phyloP scores from a whole-genome alignment of 2,888 invertebrate species.

The Drosophila subsilvestris region DNA sequence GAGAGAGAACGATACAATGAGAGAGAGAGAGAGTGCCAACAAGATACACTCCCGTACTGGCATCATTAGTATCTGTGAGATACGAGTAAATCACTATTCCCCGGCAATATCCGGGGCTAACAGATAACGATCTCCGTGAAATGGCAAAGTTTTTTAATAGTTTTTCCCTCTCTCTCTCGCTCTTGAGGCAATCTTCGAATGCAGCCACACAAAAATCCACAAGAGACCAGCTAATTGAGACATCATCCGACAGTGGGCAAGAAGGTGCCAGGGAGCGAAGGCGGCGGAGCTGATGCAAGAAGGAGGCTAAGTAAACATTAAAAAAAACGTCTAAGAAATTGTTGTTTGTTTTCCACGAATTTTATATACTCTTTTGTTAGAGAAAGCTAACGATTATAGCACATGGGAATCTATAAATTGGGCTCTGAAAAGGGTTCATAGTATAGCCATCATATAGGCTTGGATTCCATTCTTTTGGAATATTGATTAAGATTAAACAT shows the following conservation, averaged over 20 bases:
- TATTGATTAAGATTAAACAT: conserved; percentile 12
- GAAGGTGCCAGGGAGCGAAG: not conserved
- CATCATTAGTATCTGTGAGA: conserved; percentile 38
- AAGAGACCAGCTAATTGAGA: conserved; percentile 70
- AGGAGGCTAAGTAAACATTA: conserved; percentile 56
- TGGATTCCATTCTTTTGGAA: not conserved
- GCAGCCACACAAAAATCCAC: conserved; percentile 54
- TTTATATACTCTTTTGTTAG: not conserved
- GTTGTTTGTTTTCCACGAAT: not conserved
- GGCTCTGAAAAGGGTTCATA: not conserved
- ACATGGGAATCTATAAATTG: not conserved
- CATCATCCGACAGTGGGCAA: conserved; percentile 50
- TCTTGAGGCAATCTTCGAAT: conserved; percentile 26
- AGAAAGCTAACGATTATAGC: not conserved
- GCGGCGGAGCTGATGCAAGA: conserved; percentile 2
- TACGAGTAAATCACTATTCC: conserved; percentile 35
- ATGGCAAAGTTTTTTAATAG: conserved; percentile 39
- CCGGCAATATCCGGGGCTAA: conserved; percentile 37
- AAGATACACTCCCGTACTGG: not conserved
- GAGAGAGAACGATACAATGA: conserved; percentile 16
- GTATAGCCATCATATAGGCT: no score
- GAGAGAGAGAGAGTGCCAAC: not conserved
- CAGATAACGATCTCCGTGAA: conserved; percentile 41
- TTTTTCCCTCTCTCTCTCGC: conserved; percentile 18
- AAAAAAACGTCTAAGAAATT: conserved; percentile 23